Evolutionary conservation across 2,888 invertebrate genomes (phyloP).

Genomic region (Drosophila peninsularis): DNA sequence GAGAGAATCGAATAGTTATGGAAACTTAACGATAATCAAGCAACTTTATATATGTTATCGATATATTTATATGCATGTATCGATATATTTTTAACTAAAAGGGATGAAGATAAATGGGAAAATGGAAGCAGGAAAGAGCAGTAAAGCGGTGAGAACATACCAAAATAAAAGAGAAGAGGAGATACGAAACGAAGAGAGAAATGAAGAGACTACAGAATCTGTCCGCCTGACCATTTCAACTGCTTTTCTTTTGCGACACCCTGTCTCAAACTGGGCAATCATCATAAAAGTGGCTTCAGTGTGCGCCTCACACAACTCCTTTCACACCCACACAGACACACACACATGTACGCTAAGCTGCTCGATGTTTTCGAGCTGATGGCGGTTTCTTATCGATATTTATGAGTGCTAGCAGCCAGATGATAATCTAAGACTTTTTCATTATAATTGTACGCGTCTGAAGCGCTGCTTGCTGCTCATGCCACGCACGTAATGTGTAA

Average conservation of each 20-base stretch:
- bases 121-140: too few species aligned
- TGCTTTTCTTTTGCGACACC: constrained; percentile 11
- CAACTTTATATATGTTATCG: too few species aligned
- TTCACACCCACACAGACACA: background rate
- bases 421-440: background rate
- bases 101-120: too few species aligned
- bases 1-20: too few species aligned
- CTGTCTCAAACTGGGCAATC: constrained; percentile 45
- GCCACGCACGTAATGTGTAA: constrained; percentile 58
- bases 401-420: constrained; percentile 2
- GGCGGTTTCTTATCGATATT: constrained; percentile 22
- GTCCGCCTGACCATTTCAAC: background rate
- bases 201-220: background rate
- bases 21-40: too few species aligned
- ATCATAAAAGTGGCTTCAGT: constrained; percentile 57
- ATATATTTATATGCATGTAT: too few species aligned
- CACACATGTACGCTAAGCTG: constrained; percentile 16
- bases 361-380: constrained; percentile 42
- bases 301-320: background rate
- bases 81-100: background rate
- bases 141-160: too few species aligned
- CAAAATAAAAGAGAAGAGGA: background rate
- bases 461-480: constrained; percentile 3
- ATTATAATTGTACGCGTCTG: constrained; percentile 22
- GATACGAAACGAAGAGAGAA: background rate